Conservation (phyloP, 2,113 vertebrate genomes). For the Corythaixoides concolor region DNA sequence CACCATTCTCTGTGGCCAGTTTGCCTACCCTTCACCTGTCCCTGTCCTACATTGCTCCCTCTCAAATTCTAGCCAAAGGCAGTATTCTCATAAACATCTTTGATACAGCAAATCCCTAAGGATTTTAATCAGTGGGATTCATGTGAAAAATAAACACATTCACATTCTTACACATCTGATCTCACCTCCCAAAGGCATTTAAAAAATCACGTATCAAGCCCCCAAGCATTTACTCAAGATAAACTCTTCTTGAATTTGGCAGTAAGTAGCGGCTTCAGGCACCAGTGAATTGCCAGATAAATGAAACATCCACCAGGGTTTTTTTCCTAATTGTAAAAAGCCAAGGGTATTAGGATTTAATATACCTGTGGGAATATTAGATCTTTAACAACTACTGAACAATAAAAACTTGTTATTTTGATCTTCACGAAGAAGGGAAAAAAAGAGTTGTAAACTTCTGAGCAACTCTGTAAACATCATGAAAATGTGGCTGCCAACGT, state of each 20-base stretch:
- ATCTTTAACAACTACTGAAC: neutral
- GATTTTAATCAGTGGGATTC: neutral
- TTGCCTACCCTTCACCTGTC: neutral
- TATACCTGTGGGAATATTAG: neutral
- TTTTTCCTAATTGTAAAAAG: neutral
- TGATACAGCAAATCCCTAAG: conserved; percentile 33
- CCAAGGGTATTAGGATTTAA: neutral
- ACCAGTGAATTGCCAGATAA: neutral
- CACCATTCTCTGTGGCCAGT: neutral
- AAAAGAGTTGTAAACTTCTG: neutral
- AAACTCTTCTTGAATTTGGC: neutral
- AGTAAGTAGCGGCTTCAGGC: neutral
- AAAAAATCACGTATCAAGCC: neutral
- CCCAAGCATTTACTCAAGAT: neutral
- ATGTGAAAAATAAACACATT: conserved; percentile 40
- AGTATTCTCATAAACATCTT: conserved; percentile 25
- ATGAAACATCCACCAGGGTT: neutral
- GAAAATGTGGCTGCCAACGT: neutral
- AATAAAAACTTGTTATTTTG: neutral
- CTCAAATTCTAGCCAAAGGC: neutral
- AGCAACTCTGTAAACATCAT: neutral
- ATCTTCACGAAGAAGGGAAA: neutral
- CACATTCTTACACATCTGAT: neutral
- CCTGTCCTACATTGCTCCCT: neutral
- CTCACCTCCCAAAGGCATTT: conserved; percentile 8